Base-by-base conservation (phyloP, 2,797 vertebrate genomes). In the Oreonectes daqikongensis region DNA sequence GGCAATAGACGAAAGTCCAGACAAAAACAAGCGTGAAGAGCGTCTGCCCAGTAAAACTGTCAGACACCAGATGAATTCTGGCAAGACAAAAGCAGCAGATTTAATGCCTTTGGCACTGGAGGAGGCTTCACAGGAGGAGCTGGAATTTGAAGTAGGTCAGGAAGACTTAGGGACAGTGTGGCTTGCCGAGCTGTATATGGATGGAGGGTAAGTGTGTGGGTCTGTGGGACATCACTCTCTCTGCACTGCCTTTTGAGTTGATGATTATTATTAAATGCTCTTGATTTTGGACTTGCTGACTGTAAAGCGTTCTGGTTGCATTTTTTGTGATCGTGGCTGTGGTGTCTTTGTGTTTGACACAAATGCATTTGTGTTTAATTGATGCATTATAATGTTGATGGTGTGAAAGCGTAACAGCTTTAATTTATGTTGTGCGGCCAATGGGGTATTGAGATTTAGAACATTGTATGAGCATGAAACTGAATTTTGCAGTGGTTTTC, bases 171-270 rank as follows among this genome's bases (percentile, higher is more conserved):
- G 90, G 76, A 92, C 89, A 72, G 82, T 91, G 76, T 90, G 90
- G 92, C 81, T 88, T 72, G 84, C 88, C 48, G 90, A 92, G 82
- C 88, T 93, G 64, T 93, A 93, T 87, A 90, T 92, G 92, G 90
- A 88, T 20, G 82, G 85, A 77, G 86, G 82, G 85, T 79, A 86
- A 85, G 91, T 91, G 90, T 89, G 87, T 89, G 89, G 48, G 89
- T 74, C 67, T 89, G 87, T 89, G 89, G 48, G 89, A 77, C 67
- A 38, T 17, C 50, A 26, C 26, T 60, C 68, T 68, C 77, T 63
- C 57, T 79, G 73, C 68, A 77, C 22, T 61, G 44, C 63, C 53
- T 50, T 53, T 65, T 8, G 20, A 44, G 57, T 60, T 60, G 35
- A 50, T 61, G 42, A 38, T 28, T 53, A 10, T 68, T 35, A 2